Evolutionary conservation across 2,113 vertebrate species (phyloP).

Genomic region (Halichoerus grypus): DNA sequence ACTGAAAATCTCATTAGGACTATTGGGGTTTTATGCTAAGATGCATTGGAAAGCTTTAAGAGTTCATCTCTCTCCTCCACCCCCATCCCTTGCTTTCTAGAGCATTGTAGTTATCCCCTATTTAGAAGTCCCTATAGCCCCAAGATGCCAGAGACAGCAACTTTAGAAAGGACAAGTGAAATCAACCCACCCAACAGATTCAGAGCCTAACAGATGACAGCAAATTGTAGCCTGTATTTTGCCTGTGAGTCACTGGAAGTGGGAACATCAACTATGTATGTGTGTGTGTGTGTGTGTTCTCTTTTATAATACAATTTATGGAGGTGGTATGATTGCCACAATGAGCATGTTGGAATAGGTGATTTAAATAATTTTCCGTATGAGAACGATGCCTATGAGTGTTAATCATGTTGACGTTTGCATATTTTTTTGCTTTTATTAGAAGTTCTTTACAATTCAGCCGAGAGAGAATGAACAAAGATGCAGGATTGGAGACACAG

Average conservation of each 20-base stretch:
- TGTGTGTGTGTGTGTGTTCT: neutral
- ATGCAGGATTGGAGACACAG: neutral
- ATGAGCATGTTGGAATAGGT: neutral
- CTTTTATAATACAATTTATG: neutral
- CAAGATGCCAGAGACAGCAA: neutral
- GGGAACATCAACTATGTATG: neutral
- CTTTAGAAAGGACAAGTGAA: conserved; percentile 6
- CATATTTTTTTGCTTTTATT: conserved; percentile 7
- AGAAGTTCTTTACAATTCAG: neutral
- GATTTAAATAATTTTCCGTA: neutral
- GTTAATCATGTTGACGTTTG: neutral
- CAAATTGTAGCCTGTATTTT: neutral
- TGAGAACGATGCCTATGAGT: neutral
- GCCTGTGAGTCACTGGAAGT: neutral
- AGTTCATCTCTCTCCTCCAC: neutral
- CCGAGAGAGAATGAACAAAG: neutral
- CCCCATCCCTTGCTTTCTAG: neutral
- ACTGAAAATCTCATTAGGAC: neutral
- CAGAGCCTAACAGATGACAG: neutral
- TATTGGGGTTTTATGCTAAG: neutral
- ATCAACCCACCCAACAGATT: neutral
- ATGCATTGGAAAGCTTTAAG: neutral
- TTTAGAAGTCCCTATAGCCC: neutral
- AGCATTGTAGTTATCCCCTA: neutral
- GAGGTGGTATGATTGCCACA: neutral